phyloP scores from a whole-genome alignment of 2,113 vertebrate genomes.

The Pachyramphus minor region DNA sequence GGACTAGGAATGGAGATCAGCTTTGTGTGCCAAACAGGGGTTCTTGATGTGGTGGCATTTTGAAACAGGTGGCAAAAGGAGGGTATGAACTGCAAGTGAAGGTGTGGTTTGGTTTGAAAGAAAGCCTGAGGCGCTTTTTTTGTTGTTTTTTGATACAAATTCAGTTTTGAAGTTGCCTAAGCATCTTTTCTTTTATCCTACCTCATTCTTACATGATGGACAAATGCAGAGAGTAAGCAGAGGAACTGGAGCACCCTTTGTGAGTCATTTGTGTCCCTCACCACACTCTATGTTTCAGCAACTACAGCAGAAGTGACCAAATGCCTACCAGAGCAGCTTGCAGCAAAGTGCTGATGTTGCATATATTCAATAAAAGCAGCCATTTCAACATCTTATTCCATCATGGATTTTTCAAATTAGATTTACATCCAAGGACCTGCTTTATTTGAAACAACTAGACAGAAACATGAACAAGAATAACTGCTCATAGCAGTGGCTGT shows the following conservation, averaged over 20 bases:
- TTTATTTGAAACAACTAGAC: neutral
- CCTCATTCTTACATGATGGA: neutral
- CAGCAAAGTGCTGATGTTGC: neutral
- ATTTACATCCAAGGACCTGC: neutral
- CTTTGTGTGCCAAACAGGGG: neutral
- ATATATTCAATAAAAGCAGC: neutral
- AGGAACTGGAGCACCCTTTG: neutral
- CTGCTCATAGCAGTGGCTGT: neutral
- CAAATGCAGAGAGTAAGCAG: neutral
- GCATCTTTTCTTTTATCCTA: neutral
- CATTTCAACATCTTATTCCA: neutral
- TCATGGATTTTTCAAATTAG: neutral
- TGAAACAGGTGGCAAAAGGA: neutral
- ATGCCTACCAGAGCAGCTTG: rapidly evolving
- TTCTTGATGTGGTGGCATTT: neutral
- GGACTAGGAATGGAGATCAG: neutral
- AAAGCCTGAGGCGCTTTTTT: neutral
- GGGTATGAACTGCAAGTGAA: neutral
- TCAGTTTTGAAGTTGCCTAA: neutral
- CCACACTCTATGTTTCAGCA: neutral
- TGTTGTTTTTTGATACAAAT: neutral
- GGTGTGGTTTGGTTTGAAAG: neutral
- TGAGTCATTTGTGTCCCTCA: neutral
- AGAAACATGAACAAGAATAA: neutral
- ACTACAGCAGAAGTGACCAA: neutral